Evolutionary conservation across 2,888 invertebrate genomes (phyloP), one percentile per base, ranked within the genome.

Genomic region (Zonitis immaculata): DNA sequence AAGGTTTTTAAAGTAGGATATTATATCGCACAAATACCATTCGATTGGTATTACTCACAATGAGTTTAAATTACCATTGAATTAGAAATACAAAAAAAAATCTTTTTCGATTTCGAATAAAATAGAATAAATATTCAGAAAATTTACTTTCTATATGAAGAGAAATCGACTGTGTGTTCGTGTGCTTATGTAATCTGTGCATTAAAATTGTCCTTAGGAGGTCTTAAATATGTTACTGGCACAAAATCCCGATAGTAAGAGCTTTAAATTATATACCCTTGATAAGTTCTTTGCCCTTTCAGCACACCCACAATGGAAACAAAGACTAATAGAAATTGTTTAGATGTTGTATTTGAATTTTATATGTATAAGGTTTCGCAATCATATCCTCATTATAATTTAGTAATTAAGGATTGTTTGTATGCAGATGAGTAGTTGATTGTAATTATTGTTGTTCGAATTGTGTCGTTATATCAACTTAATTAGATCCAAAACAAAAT

Each of bases 11-110:
- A 54, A 47, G 32, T 46, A 44, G n/a, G n/a, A n/a, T 47, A 26
- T 25, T 39, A 30, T 42, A 32, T 47, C 26, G 14, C 43, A 9
- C 3, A 35, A 9, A 35, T 35, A 9, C 54, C 47, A 47, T 46
- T 49, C 35, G 44, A 53, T n/a, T 53, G 53, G 45, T 49, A 49
- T 49, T 50, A 54, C 5, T n/a, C n/a, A n/a, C n/a, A n/a, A n/a
- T 54, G 50, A 50, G 27, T 43, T 39, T 54, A 54, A 35, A 16
- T 39, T 47, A 47, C 47, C 47, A 44, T 46, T 48, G 49, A 47
- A 44, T 54, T 51, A 26, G 25, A 8, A 26, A 5, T 2, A 26
- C 26, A 8, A 26, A 26, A 26, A 26, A 26, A 18, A 39, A 20
- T 20, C n/a, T 39, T 3, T 20, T 5, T 8, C 22, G 22, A 22